These are phyloP conservation scores for Agrochola lychnidis DNA, from an alignment of 2,888 invertebrate species.

Conservation along the genomic window DNA sequence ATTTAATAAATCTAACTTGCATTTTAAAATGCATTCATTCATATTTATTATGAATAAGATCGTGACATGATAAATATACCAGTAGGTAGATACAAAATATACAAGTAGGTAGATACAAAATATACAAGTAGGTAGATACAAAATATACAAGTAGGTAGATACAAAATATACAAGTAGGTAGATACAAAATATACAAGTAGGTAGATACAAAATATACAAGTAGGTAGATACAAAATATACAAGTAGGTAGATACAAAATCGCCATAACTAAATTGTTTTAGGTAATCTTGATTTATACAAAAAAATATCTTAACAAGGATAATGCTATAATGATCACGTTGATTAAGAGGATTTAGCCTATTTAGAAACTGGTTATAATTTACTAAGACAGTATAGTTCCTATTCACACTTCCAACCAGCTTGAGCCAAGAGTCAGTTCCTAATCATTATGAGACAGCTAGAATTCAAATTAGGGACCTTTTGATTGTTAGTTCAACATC, in stretches of 20 bases:
- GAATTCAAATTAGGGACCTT: neutral
- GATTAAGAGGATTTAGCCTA: neutral
- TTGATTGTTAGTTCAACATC: neutral
- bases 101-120: neutral
- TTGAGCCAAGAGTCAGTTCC: too few relatives aligned
- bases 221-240: neutral
- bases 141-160: neutral
- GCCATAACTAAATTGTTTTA: neutral
- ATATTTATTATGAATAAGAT: conserved; percentile 39
- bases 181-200: neutral
- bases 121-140: neutral
- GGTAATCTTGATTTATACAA: conserved; percentile 1
- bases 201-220: neutral
- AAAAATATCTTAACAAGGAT: conserved; percentile 1
- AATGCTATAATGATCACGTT: neutral
- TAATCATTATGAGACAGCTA: too few relatives aligned
- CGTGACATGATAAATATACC: conserved; percentile 1
- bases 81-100: neutral
- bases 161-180: neutral
- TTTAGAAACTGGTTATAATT: neutral
- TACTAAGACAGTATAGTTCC: too few relatives aligned
- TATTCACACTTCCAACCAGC: neutral
- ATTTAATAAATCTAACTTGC: conserved; percentile 23
- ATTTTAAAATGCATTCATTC: conserved; percentile 25
- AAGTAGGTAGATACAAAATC: neutral